Evolutionary conservation across 1,140 invertebrate genomes (phyloP).

Genomic region (Orchesella cincta): DNA sequence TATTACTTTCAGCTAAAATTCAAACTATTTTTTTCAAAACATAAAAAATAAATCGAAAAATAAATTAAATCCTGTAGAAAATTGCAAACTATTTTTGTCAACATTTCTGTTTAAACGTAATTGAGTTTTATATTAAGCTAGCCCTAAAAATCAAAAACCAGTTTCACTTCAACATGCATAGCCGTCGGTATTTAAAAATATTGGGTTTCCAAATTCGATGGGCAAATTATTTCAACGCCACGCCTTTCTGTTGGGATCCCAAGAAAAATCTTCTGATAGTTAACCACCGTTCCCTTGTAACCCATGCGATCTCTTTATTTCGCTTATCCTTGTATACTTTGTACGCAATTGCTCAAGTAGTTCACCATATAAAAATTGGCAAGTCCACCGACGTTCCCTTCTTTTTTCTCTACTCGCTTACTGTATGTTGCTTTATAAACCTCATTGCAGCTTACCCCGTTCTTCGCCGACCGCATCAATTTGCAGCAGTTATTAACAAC

Average conservation of each 20-base stretch:
- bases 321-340: background rate
- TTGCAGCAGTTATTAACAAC: background rate
- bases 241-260: background rate
- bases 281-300: background rate
- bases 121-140: no score
- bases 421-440: background rate
- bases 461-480: background rate
- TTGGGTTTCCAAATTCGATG: background rate
- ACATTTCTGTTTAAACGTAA: no score
- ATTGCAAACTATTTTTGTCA: no score
- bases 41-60: no score
- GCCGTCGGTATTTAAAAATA: background rate
- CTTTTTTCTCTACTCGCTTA: background rate
- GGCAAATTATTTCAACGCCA: background rate
- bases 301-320: background rate
- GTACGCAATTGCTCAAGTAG: background rate
- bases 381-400: background rate
- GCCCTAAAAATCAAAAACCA: no score
- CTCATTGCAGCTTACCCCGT: background rate
- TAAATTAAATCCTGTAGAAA: no score
- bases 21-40: no score
- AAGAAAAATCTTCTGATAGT: background rate
- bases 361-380: background rate
- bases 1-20: no score
- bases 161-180: background rate